Evolutionary conservation across 2,888 invertebrate species (phyloP), one percentile per base, ranked within the genome.

Genomic region (Pterostichus niger): DNA sequence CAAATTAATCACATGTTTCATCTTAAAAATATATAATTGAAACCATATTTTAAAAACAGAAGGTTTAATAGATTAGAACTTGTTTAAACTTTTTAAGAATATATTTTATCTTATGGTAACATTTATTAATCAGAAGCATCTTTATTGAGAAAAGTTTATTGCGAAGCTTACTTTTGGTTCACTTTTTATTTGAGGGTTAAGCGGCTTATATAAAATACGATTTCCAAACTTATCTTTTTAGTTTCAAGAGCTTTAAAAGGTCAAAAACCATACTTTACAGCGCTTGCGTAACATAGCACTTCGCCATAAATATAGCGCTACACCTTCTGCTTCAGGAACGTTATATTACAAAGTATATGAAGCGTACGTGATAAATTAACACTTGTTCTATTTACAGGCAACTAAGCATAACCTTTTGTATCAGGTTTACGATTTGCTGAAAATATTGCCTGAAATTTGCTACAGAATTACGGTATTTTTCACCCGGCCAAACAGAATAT

Each of bases 331-430:
- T 56, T 56, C 56, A 56, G 56, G 5, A 13, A 6, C 56, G 56
- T 17, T 17, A 33, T n/a, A 59, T 40, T 44, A 24, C 73, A 31
- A 13, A n/a, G 5, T 75, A 52, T 15, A 52, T 75, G 49, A 31
- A 31, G 49, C 75, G 52, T 31, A 31, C 9, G 75, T 75, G 75
- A 75, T 75, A 75, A 75, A 75, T 75, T 75, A 75, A 52, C 49
- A 75, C 75, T 75, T 75, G 33, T 33, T 75, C n/a, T 35, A 24
- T 75, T 75, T 52, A 75, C 75, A 75, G 7, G 24, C 49, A 75
- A 75, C 52, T 75, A 49, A 49, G 31, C 52, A 75, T 52, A 52
- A 49, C 49, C 33, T 75, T 52, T 15, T 13, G 31, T 31, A 59
- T 68, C 15, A 24, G n/a, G 5, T 15, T 11, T 24, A 9, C 17